Conservation (phyloP, 2,797 vertebrate species). For the Micrastur ruficollis region DNA sequence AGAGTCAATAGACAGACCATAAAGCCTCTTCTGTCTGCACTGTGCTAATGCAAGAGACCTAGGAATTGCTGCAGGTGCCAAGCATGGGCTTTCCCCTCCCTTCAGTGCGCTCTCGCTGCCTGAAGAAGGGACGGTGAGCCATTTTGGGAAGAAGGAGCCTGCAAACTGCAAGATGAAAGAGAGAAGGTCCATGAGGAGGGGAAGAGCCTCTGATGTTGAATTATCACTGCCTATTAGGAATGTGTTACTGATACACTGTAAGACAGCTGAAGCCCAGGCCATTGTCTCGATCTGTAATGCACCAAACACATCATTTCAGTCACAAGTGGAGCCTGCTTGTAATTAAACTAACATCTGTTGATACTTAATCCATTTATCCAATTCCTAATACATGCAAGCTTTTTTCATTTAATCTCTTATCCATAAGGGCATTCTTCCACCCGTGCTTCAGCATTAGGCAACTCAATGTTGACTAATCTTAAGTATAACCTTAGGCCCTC, state of each 20-base stretch:
- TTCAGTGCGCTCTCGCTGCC: neutral
- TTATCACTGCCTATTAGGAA: neutral
- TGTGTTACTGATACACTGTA: neutral
- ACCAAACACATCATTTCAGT: constrained; percentile 19
- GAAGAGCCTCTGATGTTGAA: neutral
- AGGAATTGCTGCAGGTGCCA: neutral
- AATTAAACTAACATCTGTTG: constrained; percentile 57
- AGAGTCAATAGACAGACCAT: neutral
- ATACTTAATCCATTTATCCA: constrained; percentile 50
- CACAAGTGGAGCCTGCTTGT: constrained; percentile 38
- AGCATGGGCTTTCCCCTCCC: accelerated
- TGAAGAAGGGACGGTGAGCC: neutral
- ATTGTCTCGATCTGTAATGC: neutral
- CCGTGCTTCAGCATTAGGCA: neutral
- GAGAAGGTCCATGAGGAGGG: neutral
- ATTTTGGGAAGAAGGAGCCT: neutral
- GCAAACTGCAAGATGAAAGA: neutral
- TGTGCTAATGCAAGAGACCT: neutral
- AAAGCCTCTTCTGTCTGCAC: neutral
- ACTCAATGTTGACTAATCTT: neutral
- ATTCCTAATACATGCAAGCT: constrained; percentile 3
- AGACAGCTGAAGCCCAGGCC: neutral
- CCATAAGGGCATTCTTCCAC: neutral
- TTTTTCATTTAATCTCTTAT: constrained; percentile 30
- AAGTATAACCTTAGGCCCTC: neutral